Conservation (phyloP, 1,140 invertebrate genomes). For the Caenorhabditis latens region DNA sequence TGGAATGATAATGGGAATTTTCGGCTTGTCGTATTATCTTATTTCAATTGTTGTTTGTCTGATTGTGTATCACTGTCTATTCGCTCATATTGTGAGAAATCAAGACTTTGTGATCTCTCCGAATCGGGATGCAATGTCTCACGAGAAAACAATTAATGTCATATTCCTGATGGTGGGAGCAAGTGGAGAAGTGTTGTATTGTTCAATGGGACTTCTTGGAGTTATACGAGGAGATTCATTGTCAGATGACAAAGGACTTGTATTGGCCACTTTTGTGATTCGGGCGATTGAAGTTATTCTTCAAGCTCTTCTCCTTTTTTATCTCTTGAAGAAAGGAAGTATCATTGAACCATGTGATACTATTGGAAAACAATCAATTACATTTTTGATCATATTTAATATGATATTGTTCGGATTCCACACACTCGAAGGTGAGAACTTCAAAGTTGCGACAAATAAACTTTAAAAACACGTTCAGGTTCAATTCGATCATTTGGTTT, state of each 20-base stretch:
- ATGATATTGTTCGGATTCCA: conserved; percentile 35
- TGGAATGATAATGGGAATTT: neutral
- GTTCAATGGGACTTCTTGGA: conserved; percentile 5
- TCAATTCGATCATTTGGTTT: neutral
- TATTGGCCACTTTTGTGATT: neutral
- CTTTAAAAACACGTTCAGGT: neutral
- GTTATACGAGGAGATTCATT: neutral
- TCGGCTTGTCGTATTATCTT: neutral
- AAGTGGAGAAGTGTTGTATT: neutral
- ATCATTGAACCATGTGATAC: neutral
- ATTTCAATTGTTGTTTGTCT: conserved; percentile 1
- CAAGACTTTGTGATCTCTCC: neutral
- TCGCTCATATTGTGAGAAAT: neutral
- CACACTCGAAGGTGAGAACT: neutral
- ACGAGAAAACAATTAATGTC: conserved; percentile 12
- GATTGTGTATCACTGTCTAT: neutral
- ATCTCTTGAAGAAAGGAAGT: conserved; percentile 1
- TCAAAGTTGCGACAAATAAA: too few relatives aligned
- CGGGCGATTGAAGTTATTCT: neutral
- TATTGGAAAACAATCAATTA: conserved; percentile 16
- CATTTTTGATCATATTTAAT: conserved; percentile 26
- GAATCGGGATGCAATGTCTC: conserved; percentile 3
- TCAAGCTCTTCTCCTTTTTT: conserved; percentile 2
- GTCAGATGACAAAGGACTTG: neutral
- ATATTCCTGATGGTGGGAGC: conserved; percentile 28